These are phyloP conservation scores for Harpalus rufipes DNA, from an alignment of 2,888 invertebrate genomes.

Conservation along the genomic window DNA sequence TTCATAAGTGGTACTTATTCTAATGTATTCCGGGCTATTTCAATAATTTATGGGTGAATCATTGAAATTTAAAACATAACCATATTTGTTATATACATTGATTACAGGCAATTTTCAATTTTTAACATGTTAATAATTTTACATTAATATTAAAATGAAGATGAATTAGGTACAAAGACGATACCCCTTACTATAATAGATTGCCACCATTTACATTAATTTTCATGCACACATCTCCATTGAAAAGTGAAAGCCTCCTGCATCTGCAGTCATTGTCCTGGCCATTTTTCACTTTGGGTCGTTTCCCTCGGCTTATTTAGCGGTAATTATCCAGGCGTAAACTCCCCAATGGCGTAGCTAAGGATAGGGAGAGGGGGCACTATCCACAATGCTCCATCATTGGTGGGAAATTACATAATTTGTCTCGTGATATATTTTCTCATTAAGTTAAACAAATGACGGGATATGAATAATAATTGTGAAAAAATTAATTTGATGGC, in stretches of 20 bases:
- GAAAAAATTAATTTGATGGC: slow-evolving; percentile 70
- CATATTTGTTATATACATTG: too few relatives aligned
- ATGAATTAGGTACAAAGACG: background rate
- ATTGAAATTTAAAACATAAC: too few relatives aligned
- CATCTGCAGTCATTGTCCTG: slow-evolving; percentile 38
- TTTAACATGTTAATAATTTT: background rate
- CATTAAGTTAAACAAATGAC: slow-evolving; percentile 73
- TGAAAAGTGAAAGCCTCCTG: background rate
- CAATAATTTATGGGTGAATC: too few relatives aligned
- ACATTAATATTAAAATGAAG: background rate
- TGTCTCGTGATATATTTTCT: slow-evolving; percentile 73
- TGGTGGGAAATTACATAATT: slow-evolving; percentile 73
- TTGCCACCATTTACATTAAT: background rate
- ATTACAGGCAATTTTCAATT: too few relatives aligned
- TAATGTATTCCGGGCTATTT: too few relatives aligned
- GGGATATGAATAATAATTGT: slow-evolving; percentile 73
- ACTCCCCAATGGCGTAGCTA: slow-evolving; percentile 16
- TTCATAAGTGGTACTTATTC: too few relatives aligned
- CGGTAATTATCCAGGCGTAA: slow-evolving; percentile 49
- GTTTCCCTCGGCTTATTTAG: slow-evolving; percentile 47
- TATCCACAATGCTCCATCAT: slow-evolving; percentile 73
- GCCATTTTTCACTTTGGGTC: slow-evolving; percentile 51
- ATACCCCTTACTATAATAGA: background rate
- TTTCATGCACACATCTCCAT: background rate
- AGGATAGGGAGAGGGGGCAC: slow-evolving; percentile 42